Percentiles rank a stretch among this genome's conserved stretches.
Conservation (phyloP, 2,113 vertebrate genomes). For the Xiphophorus hellerii region DNA sequence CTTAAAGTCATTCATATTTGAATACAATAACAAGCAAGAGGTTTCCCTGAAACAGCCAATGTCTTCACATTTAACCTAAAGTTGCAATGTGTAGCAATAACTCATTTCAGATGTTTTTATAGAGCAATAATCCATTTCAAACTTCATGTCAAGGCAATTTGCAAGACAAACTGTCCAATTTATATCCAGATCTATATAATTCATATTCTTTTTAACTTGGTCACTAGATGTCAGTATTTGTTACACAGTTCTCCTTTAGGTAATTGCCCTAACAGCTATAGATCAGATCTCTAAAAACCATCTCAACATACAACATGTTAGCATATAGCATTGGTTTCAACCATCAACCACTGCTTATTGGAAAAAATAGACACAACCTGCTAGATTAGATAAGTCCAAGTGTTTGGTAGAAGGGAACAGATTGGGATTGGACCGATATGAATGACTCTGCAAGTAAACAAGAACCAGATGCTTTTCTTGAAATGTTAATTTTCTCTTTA, state of each 20-base stretch:
- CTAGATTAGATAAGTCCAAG: background rate
- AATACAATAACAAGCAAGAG: background rate
- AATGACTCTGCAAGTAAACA: constrained; percentile 1
- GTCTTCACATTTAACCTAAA: background rate
- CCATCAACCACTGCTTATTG: background rate
- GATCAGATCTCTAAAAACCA: no score
- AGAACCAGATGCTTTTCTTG: background rate
- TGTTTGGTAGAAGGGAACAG: background rate
- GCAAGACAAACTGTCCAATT: background rate
- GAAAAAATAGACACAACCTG: background rate
- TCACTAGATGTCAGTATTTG: background rate
- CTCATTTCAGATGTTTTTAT: no score
- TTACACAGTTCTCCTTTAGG: background rate
- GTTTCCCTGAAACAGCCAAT: background rate
- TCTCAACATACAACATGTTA: background rate
- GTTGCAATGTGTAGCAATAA: background rate
- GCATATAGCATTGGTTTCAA: background rate
- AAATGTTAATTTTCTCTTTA: background rate
- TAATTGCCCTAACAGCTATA: background rate
- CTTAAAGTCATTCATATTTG: background rate
- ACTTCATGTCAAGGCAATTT: background rate
- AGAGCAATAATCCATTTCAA: background rate
- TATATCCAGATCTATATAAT: background rate
- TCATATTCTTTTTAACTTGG: background rate
- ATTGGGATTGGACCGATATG: background rate